Evolutionary conservation across 2,797 vertebrate species (phyloP).

Genomic region (Phoxinus dragarum): DNA sequence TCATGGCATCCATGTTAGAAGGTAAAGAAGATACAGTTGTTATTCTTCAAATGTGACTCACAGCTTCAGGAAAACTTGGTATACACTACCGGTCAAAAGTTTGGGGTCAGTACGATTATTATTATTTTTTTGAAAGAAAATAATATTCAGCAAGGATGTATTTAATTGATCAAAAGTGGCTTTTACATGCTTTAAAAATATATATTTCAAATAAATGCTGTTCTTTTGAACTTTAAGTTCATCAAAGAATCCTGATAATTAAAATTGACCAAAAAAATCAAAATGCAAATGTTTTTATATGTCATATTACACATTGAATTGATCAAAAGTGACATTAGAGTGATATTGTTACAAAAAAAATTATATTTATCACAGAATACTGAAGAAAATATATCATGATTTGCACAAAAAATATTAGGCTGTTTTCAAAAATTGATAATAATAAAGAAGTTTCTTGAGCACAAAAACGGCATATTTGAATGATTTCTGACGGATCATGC

Average conservation of each 20-base stretch:
- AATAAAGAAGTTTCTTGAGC: not conserved
- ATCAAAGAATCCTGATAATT: not conserved
- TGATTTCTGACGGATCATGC: not conserved
- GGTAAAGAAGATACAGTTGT: slow-evolving; percentile 69
- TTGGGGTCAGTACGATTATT: not conserved
- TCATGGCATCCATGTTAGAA: slow-evolving; percentile 56
- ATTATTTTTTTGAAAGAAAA: not conserved
- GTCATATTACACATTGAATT: not conserved
- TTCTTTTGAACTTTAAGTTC: not conserved
- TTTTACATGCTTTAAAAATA: not conserved
- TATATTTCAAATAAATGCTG: not conserved
- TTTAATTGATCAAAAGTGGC: not conserved
- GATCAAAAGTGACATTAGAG: too few species aligned
- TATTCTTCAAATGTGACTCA: not conserved
- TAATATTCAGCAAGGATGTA: not conserved
- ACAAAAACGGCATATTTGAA: not conserved
- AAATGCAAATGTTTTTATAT: not conserved
- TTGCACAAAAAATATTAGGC: too few species aligned
- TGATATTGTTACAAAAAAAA: too few species aligned
- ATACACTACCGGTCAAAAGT: not conserved
- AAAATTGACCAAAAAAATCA: not conserved
- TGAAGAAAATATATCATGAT: not conserved
- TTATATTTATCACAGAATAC: not conserved
- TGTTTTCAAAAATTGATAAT: not conserved
- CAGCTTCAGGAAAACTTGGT: not conserved